Evolutionary conservation across 2,113 vertebrate genomes (phyloP), one percentile per base, ranked within the genome.

Genomic region (Electrona antarctica): DNA sequence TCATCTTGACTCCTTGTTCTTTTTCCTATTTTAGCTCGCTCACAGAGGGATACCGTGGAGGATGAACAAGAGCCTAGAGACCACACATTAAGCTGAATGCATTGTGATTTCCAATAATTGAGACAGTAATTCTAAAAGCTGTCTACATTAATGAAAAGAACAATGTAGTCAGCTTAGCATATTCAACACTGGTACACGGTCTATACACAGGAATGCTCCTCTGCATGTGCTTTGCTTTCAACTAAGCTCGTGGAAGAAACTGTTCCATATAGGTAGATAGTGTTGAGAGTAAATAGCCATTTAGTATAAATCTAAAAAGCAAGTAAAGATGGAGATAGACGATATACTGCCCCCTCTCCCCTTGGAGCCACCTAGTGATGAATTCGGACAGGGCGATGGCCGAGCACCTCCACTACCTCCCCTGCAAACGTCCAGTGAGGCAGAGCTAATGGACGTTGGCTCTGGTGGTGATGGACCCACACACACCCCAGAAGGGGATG

Each of bases 51-150:
- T 88, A 62, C 90, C 85, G 85, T 54, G 87, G 93, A 96, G 92
- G 95, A 97, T 94, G 95, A 92, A 90, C 88, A 93, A 41, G 89
- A 84, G 82, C 84, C 92, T 94, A 93, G 89, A 91, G 91, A 92
- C 91, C 84, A 91, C 93, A 89, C 92, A 96, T 77, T 98, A 98
- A 98, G 97, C 96, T 98, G 98, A 98, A 96, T 98, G 96, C 98
- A 98, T 99, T 99, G 98, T 99, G 98, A 99, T 99, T 99, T 99
- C 97, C 98, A 99, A 96, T 99, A 98, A 99, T 99, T 98, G 97
- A 98, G 98, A 98, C 98, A 99, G 98, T 99, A 95, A 95, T 98
- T 93, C 96, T 93, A 97, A 92, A 97, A 96, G 96, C 98, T 99
- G 98, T 99, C 98, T 98, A 96, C 97, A 98, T 99, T 99, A 98